Conservation (phyloP, 2,797 vertebrate species). For the Artibeus jamaicensis region DNA sequence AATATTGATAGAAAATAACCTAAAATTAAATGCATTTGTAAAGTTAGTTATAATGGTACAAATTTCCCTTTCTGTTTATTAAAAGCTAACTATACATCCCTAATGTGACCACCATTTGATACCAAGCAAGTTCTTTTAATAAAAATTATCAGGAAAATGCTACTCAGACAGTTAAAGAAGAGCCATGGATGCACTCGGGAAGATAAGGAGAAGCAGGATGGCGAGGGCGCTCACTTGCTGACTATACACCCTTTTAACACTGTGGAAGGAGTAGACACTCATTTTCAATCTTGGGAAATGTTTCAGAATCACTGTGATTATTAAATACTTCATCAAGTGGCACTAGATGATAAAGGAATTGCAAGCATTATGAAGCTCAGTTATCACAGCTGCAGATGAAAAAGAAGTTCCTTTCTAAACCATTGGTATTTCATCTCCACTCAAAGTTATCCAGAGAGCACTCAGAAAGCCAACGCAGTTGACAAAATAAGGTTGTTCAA, state of each 20-base stretch:
- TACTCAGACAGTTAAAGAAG: not conserved
- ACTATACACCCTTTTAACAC: not conserved
- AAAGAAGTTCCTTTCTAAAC: not conserved
- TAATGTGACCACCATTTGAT: not conserved
- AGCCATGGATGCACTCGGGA: not conserved
- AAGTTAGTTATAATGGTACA: not conserved
- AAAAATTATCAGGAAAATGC: not conserved
- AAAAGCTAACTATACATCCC: not conserved
- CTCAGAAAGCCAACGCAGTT: not conserved
- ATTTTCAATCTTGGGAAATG: accelerated
- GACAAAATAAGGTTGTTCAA: not conserved
- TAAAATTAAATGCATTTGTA: not conserved
- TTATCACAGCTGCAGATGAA: not conserved
- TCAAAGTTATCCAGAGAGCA: not conserved
- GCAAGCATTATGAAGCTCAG: not conserved
- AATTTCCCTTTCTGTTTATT: not conserved
- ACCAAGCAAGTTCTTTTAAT: not conserved
- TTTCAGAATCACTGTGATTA: not conserved
- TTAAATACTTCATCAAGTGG: not conserved
- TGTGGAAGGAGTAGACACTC: not conserved
- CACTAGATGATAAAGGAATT: not conserved
- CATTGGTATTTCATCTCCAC: not conserved
- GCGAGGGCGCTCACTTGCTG: not conserved
- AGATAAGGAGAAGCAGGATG: not conserved
- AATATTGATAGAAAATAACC: not conserved